A percentile compares a stretch with the other conserved stretches of the same genome.
Evolutionary conservation across 1,140 invertebrate genomes (phyloP).

Genomic region (Oedothorax gibbosus): DNA sequence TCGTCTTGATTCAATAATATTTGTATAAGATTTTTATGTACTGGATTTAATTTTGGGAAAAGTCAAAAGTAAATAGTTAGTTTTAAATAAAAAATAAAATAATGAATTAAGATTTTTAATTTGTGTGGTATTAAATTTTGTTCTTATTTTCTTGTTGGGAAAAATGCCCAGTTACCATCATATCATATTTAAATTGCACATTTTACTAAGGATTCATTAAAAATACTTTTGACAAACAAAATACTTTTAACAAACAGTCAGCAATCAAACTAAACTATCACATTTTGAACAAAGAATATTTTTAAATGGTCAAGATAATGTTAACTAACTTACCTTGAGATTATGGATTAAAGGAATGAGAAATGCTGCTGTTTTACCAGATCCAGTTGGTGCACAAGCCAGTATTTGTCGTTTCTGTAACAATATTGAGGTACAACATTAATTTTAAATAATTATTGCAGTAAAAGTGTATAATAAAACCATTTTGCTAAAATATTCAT

Average conservation of each 20-base stretch:
- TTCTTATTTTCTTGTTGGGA: no score
- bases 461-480: neutral
- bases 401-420: constrained; percentile 83
- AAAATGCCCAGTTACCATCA: no score
- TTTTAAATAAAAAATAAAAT: no score
- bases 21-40: no score
- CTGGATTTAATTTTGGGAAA: no score
- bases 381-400: constrained; percentile 94
- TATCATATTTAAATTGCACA: no score
- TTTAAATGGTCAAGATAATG: neutral
- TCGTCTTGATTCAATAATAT: no score
- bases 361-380: constrained; percentile 89
- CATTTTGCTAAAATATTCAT: neutral
- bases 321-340: constrained; percentile 64
- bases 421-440: constrained; percentile 9
- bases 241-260: neutral
- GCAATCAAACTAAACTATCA: neutral
- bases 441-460: neutral
- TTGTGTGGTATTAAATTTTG: no score
- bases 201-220: neutral
- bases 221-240: neutral
- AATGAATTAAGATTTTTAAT: no score
- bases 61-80: no score
- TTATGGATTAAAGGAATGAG: constrained; percentile 83
- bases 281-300: neutral